Evolutionary conservation across 2,113 vertebrate genomes (phyloP), one percentile per base, ranked within the genome.

Genomic region (Morone chrysops): DNA sequence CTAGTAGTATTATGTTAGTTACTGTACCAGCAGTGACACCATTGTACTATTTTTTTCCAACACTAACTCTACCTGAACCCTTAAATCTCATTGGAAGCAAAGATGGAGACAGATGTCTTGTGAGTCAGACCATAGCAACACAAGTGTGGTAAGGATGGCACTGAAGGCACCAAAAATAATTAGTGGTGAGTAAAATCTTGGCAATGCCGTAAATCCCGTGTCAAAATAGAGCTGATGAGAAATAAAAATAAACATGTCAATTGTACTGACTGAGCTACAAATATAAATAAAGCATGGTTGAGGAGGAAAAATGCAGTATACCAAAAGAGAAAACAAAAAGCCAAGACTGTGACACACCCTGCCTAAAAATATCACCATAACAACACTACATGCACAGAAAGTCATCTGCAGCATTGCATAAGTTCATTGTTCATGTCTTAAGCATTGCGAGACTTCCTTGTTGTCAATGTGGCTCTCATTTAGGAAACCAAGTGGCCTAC

Each of bases 81-180:
- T 67, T 63, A 72, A 82, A 82, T 74, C 78, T 88, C 48, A 80
- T 25, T 69, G 75, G 82, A 88, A 50, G 68, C 78, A 81, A 51
- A 18, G 45, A 67, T 65, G 54, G 63, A 87, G 84, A 85, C 85
- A 86, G 84, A 93, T 89, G 89, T 88, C 89, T 85, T 67, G 43
- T 70, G 87, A 90, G 76, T 92, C 83, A 84, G 83, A 83, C 70
- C 82, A 75, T 69, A 81, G 87, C 84, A 78, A 82, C 63, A 85
- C 20, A 36, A 88, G 76, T 54, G 73, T 85, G 77, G 76, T 59
- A 60, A 83, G 77, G 67, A 86, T 75, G 82, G 57, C 75, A 72
- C 83, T 25, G 70, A 86, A 84, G 75, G 81, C 79, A 81, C 77
- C 73, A 80, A 76, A 88, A 79, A 90, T 79, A 78, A 65, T 62